Evolutionary conservation across 1,140 invertebrate genomes (phyloP), one percentile per base, ranked within the genome.

Genomic region (Neodiprion lecontei): DNA sequence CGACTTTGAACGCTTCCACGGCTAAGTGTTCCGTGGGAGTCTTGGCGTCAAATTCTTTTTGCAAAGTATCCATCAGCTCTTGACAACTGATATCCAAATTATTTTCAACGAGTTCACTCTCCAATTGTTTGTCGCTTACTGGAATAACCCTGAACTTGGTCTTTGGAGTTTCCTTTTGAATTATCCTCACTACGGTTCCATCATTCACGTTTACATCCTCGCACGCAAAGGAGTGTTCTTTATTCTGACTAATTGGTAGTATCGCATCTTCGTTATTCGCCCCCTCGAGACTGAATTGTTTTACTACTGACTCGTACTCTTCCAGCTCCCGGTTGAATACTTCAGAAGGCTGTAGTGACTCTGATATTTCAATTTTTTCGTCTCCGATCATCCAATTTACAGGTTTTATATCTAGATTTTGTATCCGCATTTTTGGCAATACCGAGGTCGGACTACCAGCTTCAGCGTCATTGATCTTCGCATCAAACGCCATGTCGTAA

Each of bases 341-440:
- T 68, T 88, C 81, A 0, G 81, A 88, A 1, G 87, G 88, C 14
- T 89, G 79, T 0, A 89, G 7, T 1, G 78, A 79, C 72, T 89
- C 88, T 0, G 82, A 78, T 73, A 89, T 85, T 61, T 87, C 87
- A 17, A 89, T 88, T 76, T 89, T 89, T 61, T 89, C 86, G 28
- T 88, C 86, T 0, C 88, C 88, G 21, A 89, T 88, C 84, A 87
- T 86, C 88, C 88, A 89, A 17, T 86, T 77, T 2, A 84, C 81
- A 0, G 84, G 83, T n/a, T 87, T 84, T 47, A 88, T 87, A 53
- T 89, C 86, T 3, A 89, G 73, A 5, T 85, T 85, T 7, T 81
- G 82, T 0, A 84, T 67, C 69, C 80, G 87, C 17, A 74, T 69
- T 74, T 76, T 84, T 8, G 85, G 84, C 0, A 85, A 86, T 1